A percentile compares a stretch with the other conserved stretches of the same genome.
These are phyloP conservation scores for Cotesia glomerata DNA, from an alignment of 1,140 invertebrate species.

Conservation along the genomic window DNA sequence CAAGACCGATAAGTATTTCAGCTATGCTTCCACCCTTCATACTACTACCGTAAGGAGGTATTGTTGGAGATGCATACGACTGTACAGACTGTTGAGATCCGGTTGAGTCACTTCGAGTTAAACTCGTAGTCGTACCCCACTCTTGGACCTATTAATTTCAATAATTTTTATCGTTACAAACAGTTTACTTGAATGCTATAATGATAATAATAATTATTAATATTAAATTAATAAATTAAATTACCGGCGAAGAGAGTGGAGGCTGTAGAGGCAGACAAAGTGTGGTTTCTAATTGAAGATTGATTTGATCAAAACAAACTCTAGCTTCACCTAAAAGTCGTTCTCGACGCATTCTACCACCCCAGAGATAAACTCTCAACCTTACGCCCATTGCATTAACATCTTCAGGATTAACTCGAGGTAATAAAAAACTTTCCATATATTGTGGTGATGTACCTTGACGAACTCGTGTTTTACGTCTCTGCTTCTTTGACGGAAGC, in stretches of 20 bases:
- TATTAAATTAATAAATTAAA: background rate
- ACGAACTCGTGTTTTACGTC: conserved; percentile 90
- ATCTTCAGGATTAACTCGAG: conserved; percentile 91
- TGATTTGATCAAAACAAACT: conserved; percentile 85
- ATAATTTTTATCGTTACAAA: conserved; percentile 5
- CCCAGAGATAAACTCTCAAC: conserved; percentile 79
- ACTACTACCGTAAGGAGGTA: conserved; percentile 68
- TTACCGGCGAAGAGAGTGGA: conserved; percentile 79
- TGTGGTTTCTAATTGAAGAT: conserved; percentile 86
- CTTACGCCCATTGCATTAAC: conserved; percentile 89
- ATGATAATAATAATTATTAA: conserved; percentile 11
- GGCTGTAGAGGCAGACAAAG: conserved; percentile 88
- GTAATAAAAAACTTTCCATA: conserved; percentile 90
- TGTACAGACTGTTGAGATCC: conserved; percentile 89
- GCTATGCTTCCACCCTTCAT: conserved; percentile 81
- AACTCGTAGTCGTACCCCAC: conserved; percentile 66
- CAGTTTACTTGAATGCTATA: background rate
- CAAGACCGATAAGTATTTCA: conserved; percentile 85
- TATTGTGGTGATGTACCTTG: conserved; percentile 88
- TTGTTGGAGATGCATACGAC: conserved; percentile 56
- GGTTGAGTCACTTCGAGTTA: conserved; percentile 89
- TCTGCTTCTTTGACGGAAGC: conserved; percentile 89
- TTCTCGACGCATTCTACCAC: conserved; percentile 85
- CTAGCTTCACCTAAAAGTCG: conserved; percentile 89
- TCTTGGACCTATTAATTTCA: conserved; percentile 48